Evolutionary conservation across 2,888 invertebrate genomes (phyloP).

Genomic region (Cyrtodaria siliqua): DNA sequence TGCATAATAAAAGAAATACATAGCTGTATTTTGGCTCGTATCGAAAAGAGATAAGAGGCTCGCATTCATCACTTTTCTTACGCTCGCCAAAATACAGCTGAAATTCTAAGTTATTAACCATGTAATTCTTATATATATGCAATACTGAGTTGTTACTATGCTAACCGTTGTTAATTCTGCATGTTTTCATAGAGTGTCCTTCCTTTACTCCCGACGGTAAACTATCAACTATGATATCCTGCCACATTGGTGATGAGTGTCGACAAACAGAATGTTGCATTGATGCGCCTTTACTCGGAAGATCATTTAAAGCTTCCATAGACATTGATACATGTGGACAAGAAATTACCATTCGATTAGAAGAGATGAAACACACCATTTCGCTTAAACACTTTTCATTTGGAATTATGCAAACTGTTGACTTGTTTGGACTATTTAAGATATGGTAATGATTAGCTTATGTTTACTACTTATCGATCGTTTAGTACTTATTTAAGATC

Average conservation of each 20-base stretch:
- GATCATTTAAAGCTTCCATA: slow-evolving; percentile 31
- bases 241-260: slow-evolving; percentile 48
- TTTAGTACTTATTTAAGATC: no score
- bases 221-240: slow-evolving; percentile 32
- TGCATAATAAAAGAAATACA: no score
- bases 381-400: slow-evolving; percentile 34
- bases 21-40: no score
- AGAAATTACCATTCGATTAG: slow-evolving; percentile 43
- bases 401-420: slow-evolving; percentile 44
- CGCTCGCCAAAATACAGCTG: no score
- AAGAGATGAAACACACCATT: slow-evolving; percentile 31
- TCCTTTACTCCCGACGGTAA: slow-evolving; percentile 10
- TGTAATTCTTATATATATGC: no score
- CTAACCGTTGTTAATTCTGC: no score
- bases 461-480: no score
- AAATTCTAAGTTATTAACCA: no score
- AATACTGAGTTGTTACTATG: no score
- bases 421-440: slow-evolving; percentile 52
- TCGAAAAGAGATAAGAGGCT: no score
- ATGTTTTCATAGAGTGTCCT: slow-evolving; percentile 44
- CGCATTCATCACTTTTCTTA: no score
- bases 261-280: slow-evolving; percentile 56
- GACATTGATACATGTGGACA: slow-evolving; percentile 47
- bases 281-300: slow-evolving; percentile 33
- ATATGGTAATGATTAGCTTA: slow-evolving; percentile 60